Evolutionary conservation across 2,113 vertebrate genomes (phyloP), one percentile per base, ranked within the genome.

Genomic region (Hyperopisus bebe): DNA sequence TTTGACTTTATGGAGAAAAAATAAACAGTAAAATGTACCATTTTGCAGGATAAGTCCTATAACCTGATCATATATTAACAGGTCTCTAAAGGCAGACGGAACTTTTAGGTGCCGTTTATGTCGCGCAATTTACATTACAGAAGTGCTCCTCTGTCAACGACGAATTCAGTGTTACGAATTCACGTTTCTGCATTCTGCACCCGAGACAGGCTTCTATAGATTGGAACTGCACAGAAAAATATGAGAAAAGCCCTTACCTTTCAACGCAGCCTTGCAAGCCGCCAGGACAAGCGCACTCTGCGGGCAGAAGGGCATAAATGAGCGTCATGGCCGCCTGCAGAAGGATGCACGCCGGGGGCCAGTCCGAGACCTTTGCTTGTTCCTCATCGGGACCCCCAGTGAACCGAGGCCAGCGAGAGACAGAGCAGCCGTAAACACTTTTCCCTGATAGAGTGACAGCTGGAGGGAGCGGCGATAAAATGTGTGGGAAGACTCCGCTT

Each of bases 401-500:
- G 89, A 89, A 90, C 86, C 92, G 93, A 93, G 91, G 92, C 87
- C 90, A 91, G 82, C 70, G 48, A 88, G 74, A 42, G 74, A 66
- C 58, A 50, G 83, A 88, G 90, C 50, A 90, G 92, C 89, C 89
- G 90, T 95, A 95, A 96, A 96, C 95, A 96, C 88, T 88, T 83
- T 90, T 90, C 89, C 89, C 91, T 95, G 96, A 96, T 96, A 95
- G 95, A 93, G 91, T 55, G 88, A 82, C 77, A 92, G 92, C 92
- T 93, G 93, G 91, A 93, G 90, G 91, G 90, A 91, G 87, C 48
- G 27, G 91, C 93, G 93, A 95, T 96, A 95, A 95, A 47, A 93
- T 94, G 93, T 93, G 93, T 95, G 95, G 92, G 93, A 96, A 95
- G 94, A 90, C 42, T 88, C 86, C 87, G 70, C 84, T 86, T 35